phyloP scores from a whole-genome alignment of 2,888 invertebrate species.

The Aricia artaxerxes region DNA sequence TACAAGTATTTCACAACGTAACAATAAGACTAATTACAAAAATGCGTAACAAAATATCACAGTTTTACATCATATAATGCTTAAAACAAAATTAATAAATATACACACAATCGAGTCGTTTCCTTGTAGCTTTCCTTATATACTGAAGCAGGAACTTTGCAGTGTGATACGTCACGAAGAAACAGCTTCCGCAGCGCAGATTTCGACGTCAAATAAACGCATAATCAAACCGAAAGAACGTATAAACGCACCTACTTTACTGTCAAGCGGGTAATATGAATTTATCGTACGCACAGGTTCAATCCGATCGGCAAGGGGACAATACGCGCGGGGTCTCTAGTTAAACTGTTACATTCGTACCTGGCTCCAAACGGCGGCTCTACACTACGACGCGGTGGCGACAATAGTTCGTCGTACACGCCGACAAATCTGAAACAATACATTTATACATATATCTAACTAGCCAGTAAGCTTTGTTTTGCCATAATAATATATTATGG shows the following conservation, averaged over 20 bases:
- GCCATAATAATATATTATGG: no score
- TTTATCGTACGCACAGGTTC: conserved; percentile 58
- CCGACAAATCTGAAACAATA: conserved; percentile 61
- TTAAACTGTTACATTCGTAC: conserved; percentile 77
- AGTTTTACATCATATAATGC: background rate
- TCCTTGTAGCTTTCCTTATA: background rate
- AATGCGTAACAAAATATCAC: background rate
- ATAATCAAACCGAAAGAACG: background rate
- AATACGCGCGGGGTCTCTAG: conserved; percentile 58
- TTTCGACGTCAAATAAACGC: conserved; percentile 4
- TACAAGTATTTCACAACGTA: background rate
- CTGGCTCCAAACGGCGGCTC: conserved; percentile 77
- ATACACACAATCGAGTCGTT: background rate
- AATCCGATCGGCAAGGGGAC: conserved; percentile 68
- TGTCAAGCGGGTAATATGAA: background rate
- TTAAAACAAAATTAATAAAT: background rate
- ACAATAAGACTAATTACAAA: background rate
- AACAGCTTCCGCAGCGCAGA: background rate
- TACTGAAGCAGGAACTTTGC: background rate
- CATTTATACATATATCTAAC: no score
- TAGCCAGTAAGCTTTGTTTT: no score
- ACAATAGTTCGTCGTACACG: conserved; percentile 76
- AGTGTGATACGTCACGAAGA: background rate
- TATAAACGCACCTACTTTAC: background rate
- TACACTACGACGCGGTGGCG: conserved; percentile 73